phyloP scores from a whole-genome alignment of 2,113 vertebrate genomes.

The Mola mola region DNA sequence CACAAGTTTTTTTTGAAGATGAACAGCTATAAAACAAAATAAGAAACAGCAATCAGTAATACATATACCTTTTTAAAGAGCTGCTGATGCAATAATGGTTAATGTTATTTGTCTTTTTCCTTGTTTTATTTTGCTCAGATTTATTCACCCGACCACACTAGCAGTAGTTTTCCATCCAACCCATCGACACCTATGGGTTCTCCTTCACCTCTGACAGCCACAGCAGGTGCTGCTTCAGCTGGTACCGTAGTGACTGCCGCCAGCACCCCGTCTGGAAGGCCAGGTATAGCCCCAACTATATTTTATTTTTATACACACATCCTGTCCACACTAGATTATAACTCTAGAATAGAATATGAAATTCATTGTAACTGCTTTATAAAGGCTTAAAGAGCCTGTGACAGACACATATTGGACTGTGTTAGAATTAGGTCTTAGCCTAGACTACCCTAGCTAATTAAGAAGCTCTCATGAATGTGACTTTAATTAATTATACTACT shows the following conservation, averaged over 20 bases:
- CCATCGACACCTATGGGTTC: conserved; percentile 97
- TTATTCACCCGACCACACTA: conserved; percentile 99
- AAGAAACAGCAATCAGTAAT: conserved; percentile 12
- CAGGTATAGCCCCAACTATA: conserved; percentile 65
- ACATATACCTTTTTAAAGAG: conserved; percentile 7
- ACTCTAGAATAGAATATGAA: background rate
- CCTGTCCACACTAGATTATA: background rate
- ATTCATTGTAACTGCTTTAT: background rate
- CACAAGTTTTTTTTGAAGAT: conserved; percentile 58
- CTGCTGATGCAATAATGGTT: conserved; percentile 47
- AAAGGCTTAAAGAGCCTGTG: background rate
- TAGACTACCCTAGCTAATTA: conserved; percentile 12
- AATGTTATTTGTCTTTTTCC: conserved; percentile 37
- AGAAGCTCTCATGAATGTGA: conserved; percentile 16
- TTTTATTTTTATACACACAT: conserved; percentile 18
- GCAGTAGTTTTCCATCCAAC: conserved; percentile 98
- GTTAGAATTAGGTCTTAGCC: conserved; percentile 4
- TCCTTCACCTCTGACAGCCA: conserved; percentile 94
- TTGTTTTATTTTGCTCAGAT: conserved; percentile 83
- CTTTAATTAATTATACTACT: conserved; percentile 46
- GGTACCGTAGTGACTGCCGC: conserved; percentile 74
- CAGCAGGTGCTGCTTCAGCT: conserved; percentile 71
- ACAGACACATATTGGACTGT: conserved; percentile 12
- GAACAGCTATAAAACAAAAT: conserved; percentile 55
- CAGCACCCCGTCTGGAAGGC: conserved; percentile 69